Base-by-base conservation (phyloP, 1,140 invertebrate species). In the Drosophila albomicans region DNA sequence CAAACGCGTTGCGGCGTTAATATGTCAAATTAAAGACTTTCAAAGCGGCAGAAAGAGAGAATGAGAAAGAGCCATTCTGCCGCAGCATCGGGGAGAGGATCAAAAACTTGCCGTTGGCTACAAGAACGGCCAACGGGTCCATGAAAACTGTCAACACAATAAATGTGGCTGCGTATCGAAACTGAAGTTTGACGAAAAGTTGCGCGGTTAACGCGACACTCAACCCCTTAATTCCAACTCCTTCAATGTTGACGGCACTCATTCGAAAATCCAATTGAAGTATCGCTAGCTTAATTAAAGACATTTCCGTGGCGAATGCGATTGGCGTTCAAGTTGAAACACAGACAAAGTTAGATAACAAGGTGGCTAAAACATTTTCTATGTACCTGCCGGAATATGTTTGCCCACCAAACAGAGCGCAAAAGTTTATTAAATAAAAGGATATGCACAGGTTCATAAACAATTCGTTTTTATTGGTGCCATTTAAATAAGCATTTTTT, bases 1-100 rank as follows among this genome's bases (percentile, higher is more conserved):
- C 85, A 74, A 87, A 82, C 82, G 85, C 82, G 84, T 77, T 79
- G 68, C 69, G 79, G 79, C 76, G 82, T 76, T 82, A 87, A 87
- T 82, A 87, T 87, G 76, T 76, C 64, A 74, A 76, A 65, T 77
- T 87, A 82, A 67, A 79, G 75, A 78, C 59, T 54, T 59, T 48
- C 66, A 38, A 32, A 68, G 38, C 30, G 49, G 32, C 58, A 13
- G n/a, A 25, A 48, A 10, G 7, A 8, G n/a, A 52, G 25, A n/a
- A 13, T 7, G 46, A 20, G 13, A 16, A 61, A 8, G 30, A 2
- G 30, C 1, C 5, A 32, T 32, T 7, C 30, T 0, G 30, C 7
- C 6, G 5, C 7, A 5, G 3, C 41, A 35, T 10, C 6, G 32
- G 4, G 13, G 2, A n/a, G 43, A 78, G 48, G 32, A 58, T 64